Evolutionary conservation across 2,888 invertebrate genomes (phyloP).

Genomic region (Calameuta idolon): DNA sequence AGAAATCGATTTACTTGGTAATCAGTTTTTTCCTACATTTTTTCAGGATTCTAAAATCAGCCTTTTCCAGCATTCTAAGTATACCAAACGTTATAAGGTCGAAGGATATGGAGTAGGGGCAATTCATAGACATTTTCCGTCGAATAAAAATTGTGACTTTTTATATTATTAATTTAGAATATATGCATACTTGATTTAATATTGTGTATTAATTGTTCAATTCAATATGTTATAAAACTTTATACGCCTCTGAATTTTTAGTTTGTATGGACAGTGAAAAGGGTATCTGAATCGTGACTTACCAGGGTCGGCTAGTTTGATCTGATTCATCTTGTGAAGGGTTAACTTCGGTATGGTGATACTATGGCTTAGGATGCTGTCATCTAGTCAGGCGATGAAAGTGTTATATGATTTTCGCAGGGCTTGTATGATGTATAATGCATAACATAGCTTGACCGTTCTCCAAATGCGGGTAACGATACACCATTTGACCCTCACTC

Average conservation of each 20-base stretch:
- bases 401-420: background rate
- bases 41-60: too few species aligned
- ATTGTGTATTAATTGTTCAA: too few species aligned
- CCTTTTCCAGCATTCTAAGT: background rate
- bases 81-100: background rate
- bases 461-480: background rate
- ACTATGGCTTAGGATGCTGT: background rate
- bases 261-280: background rate
- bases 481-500: background rate
- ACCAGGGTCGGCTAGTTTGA: background rate
- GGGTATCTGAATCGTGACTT: background rate
- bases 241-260: background rate
- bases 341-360: background rate
- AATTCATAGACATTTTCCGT: background rate
- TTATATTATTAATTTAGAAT: background rate
- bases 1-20: background rate
- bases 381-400: background rate
- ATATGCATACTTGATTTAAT: background rate
- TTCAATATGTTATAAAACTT: too few species aligned
- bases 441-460: background rate
- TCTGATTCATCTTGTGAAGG: background rate
- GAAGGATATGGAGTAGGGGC: background rate
- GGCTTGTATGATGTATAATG: background rate
- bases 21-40: background rate
- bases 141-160: background rate